Conservation (phyloP, 2,113 vertebrate species). For the Notarius lentiginosus region DNA sequence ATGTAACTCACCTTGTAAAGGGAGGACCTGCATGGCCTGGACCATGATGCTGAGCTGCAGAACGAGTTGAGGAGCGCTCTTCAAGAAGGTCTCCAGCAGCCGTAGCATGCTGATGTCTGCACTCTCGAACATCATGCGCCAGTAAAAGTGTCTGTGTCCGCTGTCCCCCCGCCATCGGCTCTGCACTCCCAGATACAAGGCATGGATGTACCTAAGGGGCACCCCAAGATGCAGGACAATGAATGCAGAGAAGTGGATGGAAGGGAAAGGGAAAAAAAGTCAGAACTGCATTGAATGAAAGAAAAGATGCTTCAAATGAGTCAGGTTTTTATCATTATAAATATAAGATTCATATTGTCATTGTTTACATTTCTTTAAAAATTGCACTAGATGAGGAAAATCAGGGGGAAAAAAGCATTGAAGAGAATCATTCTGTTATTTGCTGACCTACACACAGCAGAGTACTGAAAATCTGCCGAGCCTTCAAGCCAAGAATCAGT, state of each 20-base stretch:
- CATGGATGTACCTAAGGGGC: slow-evolving; percentile 83
- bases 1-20: slow-evolving; percentile 84
- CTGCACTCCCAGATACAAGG: slow-evolving; percentile 93
- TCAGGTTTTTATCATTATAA: background rate
- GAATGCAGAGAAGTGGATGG: background rate
- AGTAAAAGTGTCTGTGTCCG: slow-evolving; percentile 89
- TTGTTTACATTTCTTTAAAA: background rate
- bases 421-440: background rate
- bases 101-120: slow-evolving; percentile 97
- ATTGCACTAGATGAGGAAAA: background rate
- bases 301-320: background rate
- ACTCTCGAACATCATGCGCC: slow-evolving; percentile 94
- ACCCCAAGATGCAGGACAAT: background rate
- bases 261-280: background rate
- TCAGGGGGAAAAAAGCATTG: background rate
- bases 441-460: slow-evolving; percentile 3
- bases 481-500: background rate
- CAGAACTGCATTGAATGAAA: background rate
- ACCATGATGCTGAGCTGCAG: slow-evolving; percentile 97
- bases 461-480: background rate
- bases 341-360: background rate
- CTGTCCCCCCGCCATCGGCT: slow-evolving; percentile 90
- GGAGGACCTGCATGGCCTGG: slow-evolving; percentile 74
- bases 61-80: slow-evolving; percentile 97
- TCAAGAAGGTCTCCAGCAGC: slow-evolving; percentile 94